A percentile compares a stretch with the other conserved stretches of the same genome.
phyloP scores from a whole-genome alignment of 2,797 vertebrate genomes.

The Nyctibius grandis region DNA sequence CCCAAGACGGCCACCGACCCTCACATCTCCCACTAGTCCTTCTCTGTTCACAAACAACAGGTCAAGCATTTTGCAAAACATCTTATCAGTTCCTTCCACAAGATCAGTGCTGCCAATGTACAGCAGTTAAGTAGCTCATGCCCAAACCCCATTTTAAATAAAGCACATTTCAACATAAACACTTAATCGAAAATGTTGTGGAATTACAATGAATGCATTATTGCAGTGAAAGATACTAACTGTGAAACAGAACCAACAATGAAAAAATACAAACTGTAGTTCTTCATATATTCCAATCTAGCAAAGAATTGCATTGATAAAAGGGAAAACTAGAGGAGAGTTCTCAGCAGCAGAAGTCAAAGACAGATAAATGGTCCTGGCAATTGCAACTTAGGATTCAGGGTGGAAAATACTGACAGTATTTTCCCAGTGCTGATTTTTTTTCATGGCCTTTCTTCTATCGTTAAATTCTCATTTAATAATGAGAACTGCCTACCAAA shows the following conservation, averaged over 20 bases:
- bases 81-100: neutral
- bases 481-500: neutral
- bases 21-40: too few relatives aligned
- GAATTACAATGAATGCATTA: neutral
- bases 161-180: neutral
- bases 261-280: neutral
- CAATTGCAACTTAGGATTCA: neutral
- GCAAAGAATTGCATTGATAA: neutral
- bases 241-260: neutral
- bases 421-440: neutral
- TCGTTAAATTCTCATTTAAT: neutral
- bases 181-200: neutral
- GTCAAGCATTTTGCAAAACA: neutral
- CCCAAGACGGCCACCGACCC: too few relatives aligned
- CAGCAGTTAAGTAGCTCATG: neutral
- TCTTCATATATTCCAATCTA: neutral
- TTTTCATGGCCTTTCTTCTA: neutral
- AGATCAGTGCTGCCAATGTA: neutral
- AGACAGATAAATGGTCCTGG: neutral
- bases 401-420: neutral
- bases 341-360: neutral
- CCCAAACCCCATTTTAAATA: neutral
- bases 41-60: too few relatives aligned
- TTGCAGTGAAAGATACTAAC: neutral
- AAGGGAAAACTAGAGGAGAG: neutral